Evolutionary conservation across 2,797 vertebrate species (phyloP).

Genomic region (Moxostoma hubbsi): DNA sequence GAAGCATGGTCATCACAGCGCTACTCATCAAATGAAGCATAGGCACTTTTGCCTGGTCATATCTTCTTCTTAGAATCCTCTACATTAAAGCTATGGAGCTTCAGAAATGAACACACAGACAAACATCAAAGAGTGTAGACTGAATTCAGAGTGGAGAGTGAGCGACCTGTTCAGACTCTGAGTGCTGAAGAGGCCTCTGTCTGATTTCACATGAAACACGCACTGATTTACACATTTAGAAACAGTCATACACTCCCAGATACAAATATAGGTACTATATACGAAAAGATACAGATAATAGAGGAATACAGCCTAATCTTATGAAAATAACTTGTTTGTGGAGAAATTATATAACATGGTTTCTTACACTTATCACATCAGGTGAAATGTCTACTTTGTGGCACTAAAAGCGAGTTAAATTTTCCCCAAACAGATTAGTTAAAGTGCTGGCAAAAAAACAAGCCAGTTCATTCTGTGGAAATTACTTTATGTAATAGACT

Average conservation of each 20-base stretch:
- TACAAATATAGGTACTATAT: conserved; percentile 10
- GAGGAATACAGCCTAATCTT: too few relatives aligned
- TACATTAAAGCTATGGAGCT: conserved; percentile 55
- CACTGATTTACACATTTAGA: conserved; percentile 69
- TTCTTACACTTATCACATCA: too few relatives aligned
- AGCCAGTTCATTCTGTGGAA: too few relatives aligned
- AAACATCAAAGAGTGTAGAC: conserved; percentile 55
- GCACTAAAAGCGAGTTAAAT: too few relatives aligned
- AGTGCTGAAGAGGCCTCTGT: conserved; percentile 30
- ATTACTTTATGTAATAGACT: too few relatives aligned
- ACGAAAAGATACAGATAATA: too few relatives aligned
- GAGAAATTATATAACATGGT: too few relatives aligned
- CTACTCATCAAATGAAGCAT: conserved; percentile 44
- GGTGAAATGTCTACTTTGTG: too few relatives aligned
- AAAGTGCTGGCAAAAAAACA: too few relatives aligned
- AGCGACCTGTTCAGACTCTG: conserved; percentile 41
- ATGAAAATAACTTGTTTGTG: too few relatives aligned
- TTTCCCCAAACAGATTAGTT: too few relatives aligned
- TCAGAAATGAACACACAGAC: conserved; percentile 46
- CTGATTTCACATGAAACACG: conserved; percentile 36
- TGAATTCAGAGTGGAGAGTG: conserved; percentile 37
- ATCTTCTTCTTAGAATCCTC: conserved; percentile 49
- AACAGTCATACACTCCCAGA: conserved; percentile 47
- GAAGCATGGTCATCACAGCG: conserved; percentile 45
- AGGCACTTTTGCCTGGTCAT: conserved; percentile 37